These are phyloP conservation scores for Danio jaintianensis DNA, from an alignment of 2,797 vertebrate genomes.

Conservation along the genomic window DNA sequence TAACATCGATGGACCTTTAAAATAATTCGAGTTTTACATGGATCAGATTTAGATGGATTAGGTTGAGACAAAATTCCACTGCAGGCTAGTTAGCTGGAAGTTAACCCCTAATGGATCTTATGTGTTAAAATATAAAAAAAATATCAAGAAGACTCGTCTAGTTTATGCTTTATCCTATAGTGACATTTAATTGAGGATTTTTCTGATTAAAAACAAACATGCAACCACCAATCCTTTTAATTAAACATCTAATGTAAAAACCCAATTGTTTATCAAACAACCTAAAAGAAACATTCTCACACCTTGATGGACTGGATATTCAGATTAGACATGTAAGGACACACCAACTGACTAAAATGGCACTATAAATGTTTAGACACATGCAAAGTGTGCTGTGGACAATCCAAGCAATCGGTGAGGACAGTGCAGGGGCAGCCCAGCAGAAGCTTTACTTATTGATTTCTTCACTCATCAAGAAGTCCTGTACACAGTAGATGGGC, in stretches of 20 bases:
- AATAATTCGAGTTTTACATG: background rate
- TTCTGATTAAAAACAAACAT: background rate
- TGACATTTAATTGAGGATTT: background rate
- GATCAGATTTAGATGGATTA: slow-evolving; percentile 7
- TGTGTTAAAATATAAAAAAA: background rate
- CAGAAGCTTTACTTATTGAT: slow-evolving; percentile 63
- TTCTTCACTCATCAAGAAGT: slow-evolving; percentile 63
- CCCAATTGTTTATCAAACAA: background rate
- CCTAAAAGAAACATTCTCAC: background rate
- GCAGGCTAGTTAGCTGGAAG: background rate
- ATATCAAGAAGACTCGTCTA: background rate
- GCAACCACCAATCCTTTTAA: background rate
- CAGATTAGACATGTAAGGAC: background rate
- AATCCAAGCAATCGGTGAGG: slow-evolving; percentile 63
- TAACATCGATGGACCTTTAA: background rate
- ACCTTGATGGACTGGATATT: background rate
- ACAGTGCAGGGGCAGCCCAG: slow-evolving; percentile 66
- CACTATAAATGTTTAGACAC: slow-evolving; percentile 62
- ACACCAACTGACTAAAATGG: slow-evolving; percentile 16
- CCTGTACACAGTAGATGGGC: slow-evolving; percentile 75
- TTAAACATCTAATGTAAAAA: background rate
- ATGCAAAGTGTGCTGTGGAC: slow-evolving; percentile 39
- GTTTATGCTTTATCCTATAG: background rate
- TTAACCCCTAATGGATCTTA: background rate
- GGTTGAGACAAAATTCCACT: slow-evolving; percentile 7